These are phyloP conservation scores for Plectrocnemia conspersa DNA, from an alignment of 1,140 invertebrate species.

Conservation along the genomic window DNA sequence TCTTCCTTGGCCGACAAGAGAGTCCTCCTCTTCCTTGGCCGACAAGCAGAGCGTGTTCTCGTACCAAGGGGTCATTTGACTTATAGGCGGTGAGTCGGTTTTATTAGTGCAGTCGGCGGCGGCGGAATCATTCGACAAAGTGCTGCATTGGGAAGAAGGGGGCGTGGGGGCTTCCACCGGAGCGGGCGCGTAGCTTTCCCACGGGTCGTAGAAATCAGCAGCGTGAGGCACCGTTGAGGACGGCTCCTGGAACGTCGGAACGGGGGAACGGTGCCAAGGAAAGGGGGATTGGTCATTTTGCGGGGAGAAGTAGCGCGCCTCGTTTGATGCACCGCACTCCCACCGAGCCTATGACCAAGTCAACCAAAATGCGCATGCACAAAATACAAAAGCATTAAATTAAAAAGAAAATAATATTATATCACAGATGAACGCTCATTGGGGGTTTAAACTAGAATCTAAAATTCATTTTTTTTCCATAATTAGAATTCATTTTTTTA, in stretches of 20 bases:
- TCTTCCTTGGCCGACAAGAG: slow-evolving; percentile 13
- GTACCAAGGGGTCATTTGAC: slow-evolving; percentile 5
- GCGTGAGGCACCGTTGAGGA: not conserved
- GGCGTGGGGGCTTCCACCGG: slow-evolving; percentile 9
- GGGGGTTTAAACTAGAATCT: too few relatives aligned
- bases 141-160: slow-evolving; percentile 2
- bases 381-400: slow-evolving; percentile 35
- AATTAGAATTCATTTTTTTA: too few relatives aligned
- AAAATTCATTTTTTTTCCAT: too few relatives aligned
- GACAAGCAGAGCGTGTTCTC: slow-evolving; percentile 1
- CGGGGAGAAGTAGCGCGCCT: slow-evolving; percentile 25
- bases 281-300: slow-evolving; percentile 46
- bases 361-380: slow-evolving; percentile 35
- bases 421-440: too few relatives aligned
- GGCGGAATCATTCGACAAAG: not conserved
- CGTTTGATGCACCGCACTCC: slow-evolving; percentile 22
- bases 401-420: slow-evolving; percentile 14
- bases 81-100: slow-evolving; percentile 13
- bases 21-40: slow-evolving; percentile 10
- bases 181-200: slow-evolving; percentile 49
- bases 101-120: slow-evolving; percentile 37
- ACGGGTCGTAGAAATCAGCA: slow-evolving; percentile 55
- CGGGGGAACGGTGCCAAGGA: slow-evolving; percentile 46
- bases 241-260: slow-evolving; percentile 10
- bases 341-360: slow-evolving; percentile 27